phyloP scores from a whole-genome alignment of 2,888 invertebrate species.

The Carabus problematicus region DNA sequence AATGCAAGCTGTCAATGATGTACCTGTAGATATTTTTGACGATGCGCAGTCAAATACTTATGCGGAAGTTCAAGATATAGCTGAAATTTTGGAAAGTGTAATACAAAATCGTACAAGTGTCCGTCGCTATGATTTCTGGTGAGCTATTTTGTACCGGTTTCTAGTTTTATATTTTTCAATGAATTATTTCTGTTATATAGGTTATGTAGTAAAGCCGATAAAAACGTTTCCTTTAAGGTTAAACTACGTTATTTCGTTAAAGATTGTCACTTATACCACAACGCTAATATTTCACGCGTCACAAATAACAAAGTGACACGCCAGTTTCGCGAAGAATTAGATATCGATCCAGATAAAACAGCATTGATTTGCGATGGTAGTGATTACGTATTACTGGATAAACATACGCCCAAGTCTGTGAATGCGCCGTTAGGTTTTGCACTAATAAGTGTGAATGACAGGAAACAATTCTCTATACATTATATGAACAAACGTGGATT shows the following conservation, averaged over 20 bases:
- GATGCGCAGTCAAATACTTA: neutral
- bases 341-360: neutral
- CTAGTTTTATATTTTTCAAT: neutral
- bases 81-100: conserved; percentile 15
- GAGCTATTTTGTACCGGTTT: neutral
- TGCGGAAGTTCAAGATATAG: neutral
- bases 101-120: conserved; percentile 13
- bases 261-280: conserved; percentile 9
- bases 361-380: neutral
- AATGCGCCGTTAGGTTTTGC: conserved; percentile 22
- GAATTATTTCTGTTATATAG: conserved; percentile 4
- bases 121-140: neutral
- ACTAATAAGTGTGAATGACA: conserved; percentile 13
- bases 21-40: conserved; percentile 17
- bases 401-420: neutral
- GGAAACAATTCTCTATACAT: conserved; percentile 26
- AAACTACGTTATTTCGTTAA: conserved; percentile 16
- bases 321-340: neutral
- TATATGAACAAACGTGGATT: conserved; percentile 2
- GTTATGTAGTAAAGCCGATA: neutral
- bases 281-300: conserved; percentile 7
- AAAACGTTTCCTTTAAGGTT: conserved; percentile 6
- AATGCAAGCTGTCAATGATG: conserved; percentile 22
- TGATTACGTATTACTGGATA: conserved; percentile 2
- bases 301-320: conserved; percentile 14